Base-by-base conservation (phyloP, 2,113 vertebrate species). In the Cariama cristata region DNA sequence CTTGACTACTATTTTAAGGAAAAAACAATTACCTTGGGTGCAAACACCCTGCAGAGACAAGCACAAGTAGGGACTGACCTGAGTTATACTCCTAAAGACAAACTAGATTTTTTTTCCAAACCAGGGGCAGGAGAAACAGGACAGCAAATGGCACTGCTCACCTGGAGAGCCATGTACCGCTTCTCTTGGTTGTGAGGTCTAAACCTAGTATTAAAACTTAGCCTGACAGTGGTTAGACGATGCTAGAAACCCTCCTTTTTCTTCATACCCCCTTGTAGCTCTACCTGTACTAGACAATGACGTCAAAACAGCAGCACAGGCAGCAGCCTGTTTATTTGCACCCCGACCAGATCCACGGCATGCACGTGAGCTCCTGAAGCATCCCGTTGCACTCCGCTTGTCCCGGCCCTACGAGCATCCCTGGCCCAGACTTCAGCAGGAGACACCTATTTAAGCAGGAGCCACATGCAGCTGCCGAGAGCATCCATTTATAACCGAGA, bases 141-240 rank as follows among this genome's bases (percentile, higher is more conserved):
- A 40, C 26, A n/a, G 42, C 19, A 58, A 92, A 53, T 1, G 2
- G 23, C 44, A 69, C 33, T 66, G 58, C 63, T 68, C 58, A 22
- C 30, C 30, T 5, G 23, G 44, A 20, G 47, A 81, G 28, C 12
- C 62, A 22, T 2, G 3, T 22, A 33, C 3, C 1, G 0, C 20
- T 33, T 75, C 47, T 32, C n/a, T 11, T 0, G 4, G 0, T 0
- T 12, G 24, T n/a, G 28, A 85, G 27, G 30, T 4, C 35, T n/a
- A 45, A 68, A 67, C 11, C 14, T n/a, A 8, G 38, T 8, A 32
- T 2, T 21, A 11, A 75, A 66, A 2, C 22, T 53, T 2, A 73
- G 3, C 24, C 10, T 15, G 27, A 14, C 16, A 3, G 12, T 1
- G 6, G 10, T 26, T n/a, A 64, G 27, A 12, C 3, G 2, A 26